phyloP scores from a whole-genome alignment of 2,797 vertebrate species.

The Bovichtus diacanthus region DNA sequence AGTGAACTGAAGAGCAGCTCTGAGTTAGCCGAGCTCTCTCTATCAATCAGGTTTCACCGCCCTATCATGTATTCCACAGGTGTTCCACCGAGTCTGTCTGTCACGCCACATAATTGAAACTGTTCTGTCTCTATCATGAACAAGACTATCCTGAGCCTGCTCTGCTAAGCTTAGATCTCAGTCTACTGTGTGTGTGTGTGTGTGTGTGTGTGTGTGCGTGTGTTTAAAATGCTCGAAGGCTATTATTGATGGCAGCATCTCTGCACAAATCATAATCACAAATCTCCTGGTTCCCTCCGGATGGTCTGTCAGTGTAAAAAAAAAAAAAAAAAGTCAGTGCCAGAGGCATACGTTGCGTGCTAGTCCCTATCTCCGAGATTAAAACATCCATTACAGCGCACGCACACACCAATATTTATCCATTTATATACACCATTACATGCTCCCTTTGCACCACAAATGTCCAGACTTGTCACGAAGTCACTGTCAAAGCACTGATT shows the following conservation, averaged over 20 bases:
- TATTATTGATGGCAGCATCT: conserved; percentile 49
- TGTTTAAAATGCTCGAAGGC: conserved; percentile 20
- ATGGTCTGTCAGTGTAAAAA: conserved; percentile 39
- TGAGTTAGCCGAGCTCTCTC: conserved; percentile 13
- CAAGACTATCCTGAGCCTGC: background rate
- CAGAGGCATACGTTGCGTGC: background rate
- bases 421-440: conserved; percentile 17
- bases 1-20: conserved; percentile 37
- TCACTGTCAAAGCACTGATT: conserved; percentile 52
- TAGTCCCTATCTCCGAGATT: conserved; percentile 47
- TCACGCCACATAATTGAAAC: conserved; percentile 45
- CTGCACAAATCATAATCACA: conserved; percentile 46
- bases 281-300: conserved; percentile 33
- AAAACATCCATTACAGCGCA: conserved; percentile 50
- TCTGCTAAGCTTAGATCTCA: background rate
- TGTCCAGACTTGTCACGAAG: conserved; percentile 25
- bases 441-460: conserved; percentile 21
- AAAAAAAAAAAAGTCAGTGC: conserved; percentile 12
- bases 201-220: conserved; percentile 14
- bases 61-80: conserved; percentile 45
- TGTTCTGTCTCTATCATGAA: conserved; percentile 37
- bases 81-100: conserved; percentile 36
- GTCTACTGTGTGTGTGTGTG: conserved; percentile 17
- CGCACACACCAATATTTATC: background rate
- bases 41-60: conserved; percentile 45